Evolutionary conservation across 1,140 invertebrate genomes (phyloP).

Genomic region (Venturia canescens): DNA sequence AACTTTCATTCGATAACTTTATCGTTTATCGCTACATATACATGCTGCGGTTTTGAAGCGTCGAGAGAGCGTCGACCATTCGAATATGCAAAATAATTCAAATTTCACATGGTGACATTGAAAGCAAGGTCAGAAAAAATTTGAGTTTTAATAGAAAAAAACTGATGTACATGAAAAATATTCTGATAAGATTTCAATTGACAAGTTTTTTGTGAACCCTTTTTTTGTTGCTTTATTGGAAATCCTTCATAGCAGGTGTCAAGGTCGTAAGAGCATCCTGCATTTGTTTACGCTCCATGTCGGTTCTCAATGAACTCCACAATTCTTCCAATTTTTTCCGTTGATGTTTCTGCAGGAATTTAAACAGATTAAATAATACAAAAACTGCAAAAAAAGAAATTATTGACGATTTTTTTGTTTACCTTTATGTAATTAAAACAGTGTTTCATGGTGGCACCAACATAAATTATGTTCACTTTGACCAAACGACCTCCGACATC

Average conservation of each 20-base stretch:
- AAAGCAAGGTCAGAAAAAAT: too few species aligned
- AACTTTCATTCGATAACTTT: too few species aligned
- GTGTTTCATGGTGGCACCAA: constrained; percentile 87
- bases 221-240: constrained; percentile 54
- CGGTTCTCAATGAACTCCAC: constrained; percentile 77
- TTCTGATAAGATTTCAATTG: too few species aligned
- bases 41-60: too few species aligned
- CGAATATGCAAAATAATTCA: too few species aligned
- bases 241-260: constrained; percentile 68
- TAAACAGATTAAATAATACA: constrained; percentile 26
- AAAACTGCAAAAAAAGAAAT: not conserved
- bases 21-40: too few species aligned
- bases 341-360: constrained; percentile 79
- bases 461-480: constrained; percentile 81
- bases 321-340: constrained; percentile 77
- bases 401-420: constrained; percentile 47
- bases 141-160: too few species aligned
- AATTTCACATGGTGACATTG: too few species aligned
- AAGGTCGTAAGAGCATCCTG: constrained; percentile 71
- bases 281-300: constrained; percentile 70
- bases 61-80: too few species aligned
- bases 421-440: constrained; percentile 84
- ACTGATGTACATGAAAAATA: too few species aligned
- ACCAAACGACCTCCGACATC: constrained; percentile 80
- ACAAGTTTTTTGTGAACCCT: too few species aligned